Percentiles rank a stretch among this genome's conserved stretches.
Evolutionary conservation across 2,113 vertebrate species (phyloP).

Genomic region (Corythornis cristatus): DNA sequence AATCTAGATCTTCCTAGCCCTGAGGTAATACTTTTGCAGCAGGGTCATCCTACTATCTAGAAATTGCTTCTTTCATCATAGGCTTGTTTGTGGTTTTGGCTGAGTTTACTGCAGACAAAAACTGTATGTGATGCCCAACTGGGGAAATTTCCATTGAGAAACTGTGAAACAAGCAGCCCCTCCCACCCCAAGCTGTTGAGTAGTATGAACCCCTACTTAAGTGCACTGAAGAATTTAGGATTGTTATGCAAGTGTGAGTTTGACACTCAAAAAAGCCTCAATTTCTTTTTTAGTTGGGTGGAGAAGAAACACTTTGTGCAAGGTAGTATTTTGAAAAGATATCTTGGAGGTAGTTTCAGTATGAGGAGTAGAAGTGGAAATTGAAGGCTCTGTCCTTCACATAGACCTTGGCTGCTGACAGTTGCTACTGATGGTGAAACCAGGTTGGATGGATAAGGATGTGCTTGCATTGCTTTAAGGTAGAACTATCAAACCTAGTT

Average conservation of each 20-base stretch:
- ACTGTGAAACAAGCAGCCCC: background rate
- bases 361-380: background rate
- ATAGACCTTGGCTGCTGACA: background rate
- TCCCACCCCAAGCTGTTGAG: background rate
- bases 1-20: background rate
- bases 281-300: background rate
- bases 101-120: background rate
- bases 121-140: background rate
- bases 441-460: background rate
- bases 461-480: background rate
- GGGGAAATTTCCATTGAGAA: background rate
- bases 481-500: background rate
- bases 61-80: background rate
- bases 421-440: background rate
- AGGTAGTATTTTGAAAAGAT: background rate
- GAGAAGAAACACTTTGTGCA: background rate
- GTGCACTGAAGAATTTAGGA: background rate
- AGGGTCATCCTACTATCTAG: background rate
- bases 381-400: background rate
- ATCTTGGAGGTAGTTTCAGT: background rate
- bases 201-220: background rate
- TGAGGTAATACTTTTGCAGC: background rate
- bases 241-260: background rate
- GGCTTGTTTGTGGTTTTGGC: background rate
- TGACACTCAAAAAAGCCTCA: background rate